A percentile compares a stretch with the other conserved stretches of the same genome.
Evolutionary conservation across 2,888 invertebrate species (phyloP).

Genomic region (Caradrina clavipalpis): DNA sequence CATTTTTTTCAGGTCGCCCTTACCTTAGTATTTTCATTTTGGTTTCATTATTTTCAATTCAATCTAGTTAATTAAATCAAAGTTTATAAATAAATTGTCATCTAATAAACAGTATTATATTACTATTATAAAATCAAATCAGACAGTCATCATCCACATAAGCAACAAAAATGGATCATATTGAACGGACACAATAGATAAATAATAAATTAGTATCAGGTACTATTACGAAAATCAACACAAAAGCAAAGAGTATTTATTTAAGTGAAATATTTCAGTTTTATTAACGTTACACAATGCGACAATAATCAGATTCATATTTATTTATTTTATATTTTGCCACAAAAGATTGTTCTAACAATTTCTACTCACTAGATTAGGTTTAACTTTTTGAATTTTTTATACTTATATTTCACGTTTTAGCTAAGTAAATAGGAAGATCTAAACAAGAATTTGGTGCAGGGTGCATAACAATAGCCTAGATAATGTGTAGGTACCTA

Average conservation of each 20-base stretch:
- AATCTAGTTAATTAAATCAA: neutral
- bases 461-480: constrained; percentile 35
- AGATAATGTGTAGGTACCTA: neutral
- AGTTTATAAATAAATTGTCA: neutral
- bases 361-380: constrained; percentile 7
- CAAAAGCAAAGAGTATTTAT: constrained; percentile 9
- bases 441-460: constrained; percentile 38
- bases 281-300: neutral
- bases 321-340: constrained; percentile 9
- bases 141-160: neutral
- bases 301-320: neutral
- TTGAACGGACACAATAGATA: neutral
- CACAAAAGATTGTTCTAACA: constrained; percentile 3
- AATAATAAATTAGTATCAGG: no score
- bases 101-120: no score
- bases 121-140: constrained; percentile 10
- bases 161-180: neutral
- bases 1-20: neutral
- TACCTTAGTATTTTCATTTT: neutral
- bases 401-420: neutral
- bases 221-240: neutral
- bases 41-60: neutral
- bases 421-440: constrained; percentile 12
- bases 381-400: constrained; percentile 1
- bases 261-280: neutral